Evolutionary conservation across 2,888 invertebrate species (phyloP).

Genomic region (Leptinotarsa rubiginosa): DNA sequence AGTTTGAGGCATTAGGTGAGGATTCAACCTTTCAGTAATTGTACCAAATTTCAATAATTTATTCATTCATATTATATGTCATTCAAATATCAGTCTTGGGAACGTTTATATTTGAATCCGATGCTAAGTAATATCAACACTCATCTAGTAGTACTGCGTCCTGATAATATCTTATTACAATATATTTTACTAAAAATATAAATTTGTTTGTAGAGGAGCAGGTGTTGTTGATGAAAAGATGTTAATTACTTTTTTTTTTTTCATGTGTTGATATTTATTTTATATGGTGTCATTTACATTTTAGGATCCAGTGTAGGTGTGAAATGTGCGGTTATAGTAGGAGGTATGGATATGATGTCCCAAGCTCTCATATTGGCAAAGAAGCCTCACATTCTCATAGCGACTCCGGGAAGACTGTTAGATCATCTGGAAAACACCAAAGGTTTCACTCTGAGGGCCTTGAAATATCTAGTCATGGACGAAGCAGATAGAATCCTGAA

Average conservation of each 20-base stretch:
- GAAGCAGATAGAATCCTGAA: slow-evolving; percentile 99
- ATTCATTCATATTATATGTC: neutral
- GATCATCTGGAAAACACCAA: slow-evolving; percentile 98
- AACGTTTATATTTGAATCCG: no score
- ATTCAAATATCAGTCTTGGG: no score
- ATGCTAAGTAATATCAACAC: no score
- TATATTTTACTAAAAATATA: no score
- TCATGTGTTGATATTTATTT: no score
- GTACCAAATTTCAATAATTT: neutral
- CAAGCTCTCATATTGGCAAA: slow-evolving; percentile 92
- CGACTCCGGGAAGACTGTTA: slow-evolving; percentile 94
- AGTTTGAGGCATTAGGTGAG: slow-evolving; percentile 94
- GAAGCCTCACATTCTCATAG: slow-evolving; percentile 96
- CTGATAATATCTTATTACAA: no score
- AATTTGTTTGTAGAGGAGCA: no score
- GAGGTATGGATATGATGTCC: slow-evolving; percentile 98
- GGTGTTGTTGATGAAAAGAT: no score
- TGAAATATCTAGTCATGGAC: slow-evolving; percentile 86
- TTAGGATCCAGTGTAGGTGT: slow-evolving; percentile 90
- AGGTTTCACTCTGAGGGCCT: slow-evolving; percentile 80
- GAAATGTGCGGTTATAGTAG: slow-evolving; percentile 96
- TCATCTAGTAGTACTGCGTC: no score
- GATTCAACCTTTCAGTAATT: no score
- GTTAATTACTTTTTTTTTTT: no score
- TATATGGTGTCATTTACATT: slow-evolving; percentile 23